phyloP scores from a whole-genome alignment of 2,113 vertebrate species.

The Sorex araneus region DNA sequence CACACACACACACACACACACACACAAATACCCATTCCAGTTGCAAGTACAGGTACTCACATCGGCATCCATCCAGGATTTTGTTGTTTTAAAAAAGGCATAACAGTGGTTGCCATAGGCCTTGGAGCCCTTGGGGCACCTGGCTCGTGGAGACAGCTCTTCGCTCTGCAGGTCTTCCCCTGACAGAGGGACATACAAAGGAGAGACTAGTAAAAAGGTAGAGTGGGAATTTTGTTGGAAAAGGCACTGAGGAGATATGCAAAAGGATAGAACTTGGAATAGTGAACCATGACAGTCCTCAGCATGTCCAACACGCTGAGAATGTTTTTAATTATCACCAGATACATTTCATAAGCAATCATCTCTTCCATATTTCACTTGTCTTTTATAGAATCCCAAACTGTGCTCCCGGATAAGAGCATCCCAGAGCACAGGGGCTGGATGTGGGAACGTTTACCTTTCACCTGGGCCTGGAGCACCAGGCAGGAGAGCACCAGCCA shows the following conservation, averaged over 20 bases:
- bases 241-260: neutral
- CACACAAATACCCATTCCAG: no score
- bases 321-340: neutral
- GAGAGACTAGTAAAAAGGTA: neutral
- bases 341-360: neutral
- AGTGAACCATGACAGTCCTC: neutral
- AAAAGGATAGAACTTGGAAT: accelerated
- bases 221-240: no score
- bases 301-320: neutral
- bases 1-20: no score
- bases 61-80: conserved; percentile 57
- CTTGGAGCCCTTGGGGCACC: conserved; percentile 48
- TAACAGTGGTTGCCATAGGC: conserved; percentile 48
- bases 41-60: neutral
- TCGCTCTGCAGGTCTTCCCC: neutral
- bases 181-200: neutral
- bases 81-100: neutral
- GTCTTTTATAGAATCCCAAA: no score
- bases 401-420: no score
- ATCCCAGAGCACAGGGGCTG: no score
- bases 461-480: conserved; percentile 41
- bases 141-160: neutral
- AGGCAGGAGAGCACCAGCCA: conserved; percentile 56
- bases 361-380: neutral
- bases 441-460: conserved; percentile 32